Evolutionary conservation across 2,888 invertebrate species (phyloP), one percentile per base, ranked within the genome.

Genomic region (Nemapogon koenigi): DNA sequence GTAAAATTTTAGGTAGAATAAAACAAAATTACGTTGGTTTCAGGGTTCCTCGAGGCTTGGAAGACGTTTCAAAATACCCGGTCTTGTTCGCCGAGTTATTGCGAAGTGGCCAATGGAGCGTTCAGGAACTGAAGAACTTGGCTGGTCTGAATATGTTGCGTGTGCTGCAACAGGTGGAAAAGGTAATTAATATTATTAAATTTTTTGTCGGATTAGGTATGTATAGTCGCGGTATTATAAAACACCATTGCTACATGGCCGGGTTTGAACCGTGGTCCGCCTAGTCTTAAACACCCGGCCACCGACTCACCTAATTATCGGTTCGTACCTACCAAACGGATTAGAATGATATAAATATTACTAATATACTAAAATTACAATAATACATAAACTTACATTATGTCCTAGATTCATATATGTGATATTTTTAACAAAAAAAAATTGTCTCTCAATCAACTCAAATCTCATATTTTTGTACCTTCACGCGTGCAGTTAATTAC

Each of bases 61-160:
- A 88, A 54, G 87, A 88, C 55, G 88, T 87, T 22, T 87, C 88
- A 2, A 83, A 80, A 51, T 88, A 87, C 62, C 88, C 88, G 1
- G 82, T 84, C 48, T 63, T 88, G 39, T 86, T 88, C 47, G 85
- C 84, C 4, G 85, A 85, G 53, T 72, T 86, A 29, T 68, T 85
- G 11, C 75, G 83, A 28, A 82, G 81, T 41, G 83, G 84, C 2
- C 81, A 81, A 47, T 85, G 86, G 85, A 81, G 72, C 46, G 81
- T 81, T 3, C 78, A 73, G 45, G 86, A 86, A 52, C 63, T 86
- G 45, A 84, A 85, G 64, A 85, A 86, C 59, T 63, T 86, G 35
- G 85, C 85, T 7, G 86, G 86, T 1, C 66, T 84, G 18, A 86
- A 86, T 57, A 72, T 86, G 60, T 59, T 86, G 42, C 71, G 86